A percentile compares a stretch with the other conserved stretches of the same genome.
These are phyloP conservation scores for Coccyzus lansbergi DNA, from an alignment of 2,797 vertebrate genomes.

Conservation along the genomic window DNA sequence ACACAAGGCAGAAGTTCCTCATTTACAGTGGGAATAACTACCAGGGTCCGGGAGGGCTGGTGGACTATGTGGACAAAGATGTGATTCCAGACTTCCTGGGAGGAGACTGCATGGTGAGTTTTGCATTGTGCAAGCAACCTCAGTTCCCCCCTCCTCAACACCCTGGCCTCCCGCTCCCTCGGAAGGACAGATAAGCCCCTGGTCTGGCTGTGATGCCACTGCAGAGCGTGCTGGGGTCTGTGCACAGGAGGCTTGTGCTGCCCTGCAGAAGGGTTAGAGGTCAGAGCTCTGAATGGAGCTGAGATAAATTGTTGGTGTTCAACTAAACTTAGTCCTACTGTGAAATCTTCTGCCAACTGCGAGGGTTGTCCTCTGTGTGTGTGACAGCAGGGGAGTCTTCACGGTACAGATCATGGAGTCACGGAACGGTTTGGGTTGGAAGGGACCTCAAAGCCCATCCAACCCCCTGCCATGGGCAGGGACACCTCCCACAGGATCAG, in stretches of 20 bases:
- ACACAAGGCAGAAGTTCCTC: conserved; percentile 84
- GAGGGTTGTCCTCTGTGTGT: neutral
- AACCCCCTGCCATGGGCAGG: too few relatives aligned
- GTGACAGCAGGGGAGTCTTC: neutral
- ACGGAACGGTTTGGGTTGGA: too few relatives aligned
- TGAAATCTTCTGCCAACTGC: neutral
- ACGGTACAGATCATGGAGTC: neutral
- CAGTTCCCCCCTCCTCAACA: neutral
- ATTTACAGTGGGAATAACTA: conserved; percentile 85
- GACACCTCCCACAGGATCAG: too few relatives aligned
- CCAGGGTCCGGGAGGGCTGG: conserved; percentile 81
- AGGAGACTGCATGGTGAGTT: conserved; percentile 82
- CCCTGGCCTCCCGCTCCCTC: neutral
- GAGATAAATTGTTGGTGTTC: neutral
- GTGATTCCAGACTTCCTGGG: conserved; percentile 85
- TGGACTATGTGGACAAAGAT: conserved; percentile 82
- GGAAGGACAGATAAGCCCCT: neutral
- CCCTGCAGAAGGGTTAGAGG: neutral
- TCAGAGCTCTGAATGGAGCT: neutral
- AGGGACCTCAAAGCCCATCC: too few relatives aligned
- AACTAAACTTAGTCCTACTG: neutral
- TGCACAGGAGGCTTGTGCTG: neutral
- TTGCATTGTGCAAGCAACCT: neutral
- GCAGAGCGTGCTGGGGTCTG: too few relatives aligned
- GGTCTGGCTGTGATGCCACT: neutral